phyloP scores from a whole-genome alignment of 2,113 vertebrate genomes.

The Colinus virginianus region DNA sequence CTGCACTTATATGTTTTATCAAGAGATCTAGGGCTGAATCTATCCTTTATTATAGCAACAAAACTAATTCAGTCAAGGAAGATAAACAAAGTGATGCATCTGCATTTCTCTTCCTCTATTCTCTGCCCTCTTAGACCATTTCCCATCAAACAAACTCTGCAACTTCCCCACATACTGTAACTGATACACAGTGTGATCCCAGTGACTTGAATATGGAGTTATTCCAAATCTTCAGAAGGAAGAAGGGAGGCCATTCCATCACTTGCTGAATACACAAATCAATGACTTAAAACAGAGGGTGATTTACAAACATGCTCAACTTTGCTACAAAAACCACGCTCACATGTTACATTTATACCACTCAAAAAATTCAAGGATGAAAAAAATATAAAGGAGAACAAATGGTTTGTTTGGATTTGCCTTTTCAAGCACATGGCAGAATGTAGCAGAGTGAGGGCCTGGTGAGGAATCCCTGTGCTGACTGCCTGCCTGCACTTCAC shows the following conservation, averaged over 20 bases:
- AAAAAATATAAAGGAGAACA: background rate
- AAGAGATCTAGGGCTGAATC: background rate
- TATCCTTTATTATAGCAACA: background rate
- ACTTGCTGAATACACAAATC: background rate
- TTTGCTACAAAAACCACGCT: background rate
- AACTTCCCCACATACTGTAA: background rate
- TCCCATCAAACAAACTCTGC: background rate
- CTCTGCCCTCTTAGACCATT: background rate
- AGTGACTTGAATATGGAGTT: background rate
- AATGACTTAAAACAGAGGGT: background rate
- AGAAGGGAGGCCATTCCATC: background rate
- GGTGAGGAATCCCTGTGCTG: slow-evolving; percentile 30
- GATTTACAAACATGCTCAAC: background rate
- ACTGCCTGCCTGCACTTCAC: background rate
- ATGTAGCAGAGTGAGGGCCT: background rate
- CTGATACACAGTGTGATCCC: background rate
- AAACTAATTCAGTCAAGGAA: background rate
- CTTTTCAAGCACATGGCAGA: background rate
- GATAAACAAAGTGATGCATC: background rate
- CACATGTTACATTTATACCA: background rate
- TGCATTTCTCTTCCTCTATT: background rate
- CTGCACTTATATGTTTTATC: background rate
- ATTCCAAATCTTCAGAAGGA: background rate
- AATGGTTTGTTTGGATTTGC: background rate
- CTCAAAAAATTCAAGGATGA: background rate